phyloP scores from a whole-genome alignment of 2,797 vertebrate genomes.

The Meda fulgida region DNA sequence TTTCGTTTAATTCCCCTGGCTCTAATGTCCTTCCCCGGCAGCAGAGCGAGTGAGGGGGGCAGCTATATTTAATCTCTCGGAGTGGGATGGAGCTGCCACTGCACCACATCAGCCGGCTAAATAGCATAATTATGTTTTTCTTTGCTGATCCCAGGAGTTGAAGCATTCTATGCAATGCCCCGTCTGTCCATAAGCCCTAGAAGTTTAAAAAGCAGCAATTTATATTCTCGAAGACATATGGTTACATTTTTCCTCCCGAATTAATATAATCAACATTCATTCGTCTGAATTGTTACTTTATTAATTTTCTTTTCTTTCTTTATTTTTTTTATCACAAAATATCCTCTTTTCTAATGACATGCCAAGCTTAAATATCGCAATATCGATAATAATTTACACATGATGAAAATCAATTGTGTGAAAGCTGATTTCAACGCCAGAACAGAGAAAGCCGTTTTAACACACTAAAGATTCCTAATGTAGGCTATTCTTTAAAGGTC shows the following conservation, averaged over 20 bases:
- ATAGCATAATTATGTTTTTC: conserved; percentile 78
- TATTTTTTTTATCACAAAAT: neutral
- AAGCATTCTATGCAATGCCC: conserved; percentile 70
- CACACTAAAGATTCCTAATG: conserved; percentile 22
- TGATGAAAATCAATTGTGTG: conserved; percentile 51
- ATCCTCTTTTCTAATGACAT: neutral
- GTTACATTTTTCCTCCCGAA: conserved; percentile 26
- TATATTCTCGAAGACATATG: conserved; percentile 54
- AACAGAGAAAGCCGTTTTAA: conserved; percentile 37
- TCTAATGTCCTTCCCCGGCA: conserved; percentile 79
- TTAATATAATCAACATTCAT: conserved; percentile 58
- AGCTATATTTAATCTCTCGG: conserved; percentile 80
- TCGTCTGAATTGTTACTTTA: conserved; percentile 57
- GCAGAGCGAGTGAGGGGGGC: conserved; percentile 60
- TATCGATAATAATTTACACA: conserved; percentile 56
- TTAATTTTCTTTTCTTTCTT: neutral
- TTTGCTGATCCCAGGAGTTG: conserved; percentile 67
- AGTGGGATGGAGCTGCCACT: conserved; percentile 77
- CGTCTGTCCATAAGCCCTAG: conserved; percentile 62
- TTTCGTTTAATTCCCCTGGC: conserved; percentile 79
- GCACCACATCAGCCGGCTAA: conserved; percentile 81
- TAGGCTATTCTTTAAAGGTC: conserved; percentile 28
- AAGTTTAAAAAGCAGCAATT: conserved; percentile 53
- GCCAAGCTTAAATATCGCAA: conserved; percentile 40
- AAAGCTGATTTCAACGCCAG: conserved; percentile 46